Evolutionary conservation across 2,113 vertebrate genomes (phyloP).

Genomic region (Eurystomus gularis): DNA sequence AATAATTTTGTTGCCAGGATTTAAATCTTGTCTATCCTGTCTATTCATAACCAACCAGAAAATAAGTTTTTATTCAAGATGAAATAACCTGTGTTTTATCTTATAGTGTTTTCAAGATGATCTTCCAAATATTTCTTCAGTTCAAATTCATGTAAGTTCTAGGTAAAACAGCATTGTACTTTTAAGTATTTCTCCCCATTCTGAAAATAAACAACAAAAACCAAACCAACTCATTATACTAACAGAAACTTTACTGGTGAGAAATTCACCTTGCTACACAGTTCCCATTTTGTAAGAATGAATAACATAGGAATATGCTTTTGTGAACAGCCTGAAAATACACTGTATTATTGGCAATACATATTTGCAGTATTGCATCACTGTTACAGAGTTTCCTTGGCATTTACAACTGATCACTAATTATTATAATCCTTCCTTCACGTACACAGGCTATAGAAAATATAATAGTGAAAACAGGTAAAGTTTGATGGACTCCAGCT

Average conservation of each 20-base stretch:
- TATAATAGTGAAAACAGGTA: constrained; percentile 74
- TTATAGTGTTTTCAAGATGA: not conserved
- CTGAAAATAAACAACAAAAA: not conserved
- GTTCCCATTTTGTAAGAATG: not conserved
- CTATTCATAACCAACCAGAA: not conserved
- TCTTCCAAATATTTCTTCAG: not conserved
- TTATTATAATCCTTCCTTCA: constrained; percentile 38
- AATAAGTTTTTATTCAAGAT: not conserved
- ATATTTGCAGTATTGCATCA: not conserved
- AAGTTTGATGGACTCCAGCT: constrained; percentile 74
- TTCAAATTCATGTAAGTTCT: not conserved
- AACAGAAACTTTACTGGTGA: not conserved
- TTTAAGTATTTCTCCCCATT: not conserved
- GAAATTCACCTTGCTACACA: not conserved
- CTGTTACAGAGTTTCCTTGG: not conserved
- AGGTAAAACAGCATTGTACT: not conserved
- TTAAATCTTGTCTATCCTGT: not conserved
- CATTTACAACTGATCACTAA: not conserved
- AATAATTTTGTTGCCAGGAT: not conserved
- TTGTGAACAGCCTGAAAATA: not conserved
- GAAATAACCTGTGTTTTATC: not conserved
- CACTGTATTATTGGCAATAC: not conserved
- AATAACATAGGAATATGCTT: not conserved
- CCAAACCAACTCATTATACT: not conserved
- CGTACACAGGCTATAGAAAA: constrained; percentile 50